Percentiles rank a stretch among this genome's conserved stretches.
Conservation (phyloP, 2,888 invertebrate species). For the Antheraea yamamai region DNA sequence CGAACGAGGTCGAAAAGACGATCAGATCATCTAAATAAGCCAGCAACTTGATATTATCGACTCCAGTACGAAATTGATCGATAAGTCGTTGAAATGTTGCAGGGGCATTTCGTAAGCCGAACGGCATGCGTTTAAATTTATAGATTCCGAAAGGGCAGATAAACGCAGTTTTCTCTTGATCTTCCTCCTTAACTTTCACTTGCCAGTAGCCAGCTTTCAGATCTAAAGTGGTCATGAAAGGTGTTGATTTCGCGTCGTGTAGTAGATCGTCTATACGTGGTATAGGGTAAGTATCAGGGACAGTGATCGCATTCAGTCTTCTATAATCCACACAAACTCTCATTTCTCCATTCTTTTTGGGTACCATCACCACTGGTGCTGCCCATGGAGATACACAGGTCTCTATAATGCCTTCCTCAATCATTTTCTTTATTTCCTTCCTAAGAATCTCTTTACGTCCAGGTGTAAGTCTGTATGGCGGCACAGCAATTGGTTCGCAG, state of each 20-base stretch:
- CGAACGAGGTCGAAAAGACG: constrained; percentile 19
- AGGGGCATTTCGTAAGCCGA: constrained; percentile 37
- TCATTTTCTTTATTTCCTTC: background rate
- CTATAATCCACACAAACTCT: background rate
- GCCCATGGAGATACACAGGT: background rate
- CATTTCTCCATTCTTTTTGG: background rate
- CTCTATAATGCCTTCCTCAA: background rate
- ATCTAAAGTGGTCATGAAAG: constrained; percentile 38
- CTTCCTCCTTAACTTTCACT: constrained; percentile 34
- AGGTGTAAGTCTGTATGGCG: background rate
- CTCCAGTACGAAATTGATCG: constrained; percentile 20
- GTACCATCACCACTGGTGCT: background rate
- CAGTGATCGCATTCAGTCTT: background rate
- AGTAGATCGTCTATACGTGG: constrained; percentile 51
- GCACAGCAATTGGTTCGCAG: background rate
- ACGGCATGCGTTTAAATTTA: constrained; percentile 34
- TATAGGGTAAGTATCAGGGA: constrained; percentile 45
- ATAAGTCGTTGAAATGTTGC: constrained; percentile 35
- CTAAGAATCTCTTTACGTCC: no score
- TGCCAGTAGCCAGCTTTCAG: constrained; percentile 42
- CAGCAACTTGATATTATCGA: constrained; percentile 20
- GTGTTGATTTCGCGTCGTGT: constrained; percentile 35
- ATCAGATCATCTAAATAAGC: constrained; percentile 26
- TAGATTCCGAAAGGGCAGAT: constrained; percentile 47
- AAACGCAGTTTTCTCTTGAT: constrained; percentile 46